These are phyloP conservation scores for Distichodus sexfasciatus DNA, from an alignment of 2,797 vertebrate genomes.

Conservation along the genomic window DNA sequence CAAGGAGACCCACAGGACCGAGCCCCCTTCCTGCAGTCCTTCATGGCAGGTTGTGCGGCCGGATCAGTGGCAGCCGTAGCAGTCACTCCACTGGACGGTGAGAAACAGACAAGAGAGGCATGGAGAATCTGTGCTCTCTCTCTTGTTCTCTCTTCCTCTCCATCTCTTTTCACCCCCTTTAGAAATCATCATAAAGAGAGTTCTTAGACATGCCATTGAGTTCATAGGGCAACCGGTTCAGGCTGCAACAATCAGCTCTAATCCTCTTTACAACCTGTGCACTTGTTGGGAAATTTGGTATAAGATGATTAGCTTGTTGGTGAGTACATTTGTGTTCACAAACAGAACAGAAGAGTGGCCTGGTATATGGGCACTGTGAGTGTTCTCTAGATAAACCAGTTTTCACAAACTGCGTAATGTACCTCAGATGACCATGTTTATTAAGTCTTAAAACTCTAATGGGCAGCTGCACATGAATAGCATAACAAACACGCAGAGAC, in stretches of 20 bases:
- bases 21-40: slow-evolving; percentile 79
- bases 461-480: too few species aligned
- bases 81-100: slow-evolving; percentile 81
- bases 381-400: background rate
- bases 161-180: background rate
- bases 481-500: too few species aligned
- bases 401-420: background rate
- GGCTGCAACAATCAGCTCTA: background rate
- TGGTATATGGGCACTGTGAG: background rate
- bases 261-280: background rate
- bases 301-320: background rate
- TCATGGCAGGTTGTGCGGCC: slow-evolving; percentile 70
- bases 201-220: background rate
- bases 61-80: slow-evolving; percentile 80
- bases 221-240: background rate
- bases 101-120: slow-evolving; percentile 41
- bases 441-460: too few species aligned
- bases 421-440: too few species aligned
- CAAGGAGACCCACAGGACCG: slow-evolving; percentile 57
- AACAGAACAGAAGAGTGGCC: background rate
- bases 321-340: background rate
- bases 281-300: slow-evolving; percentile 1
- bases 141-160: background rate
- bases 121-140: slow-evolving; percentile 3
- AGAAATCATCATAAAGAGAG: background rate